Base-by-base conservation (phyloP, 2,113 vertebrate genomes). In the Amphilophus citrinellus region DNA sequence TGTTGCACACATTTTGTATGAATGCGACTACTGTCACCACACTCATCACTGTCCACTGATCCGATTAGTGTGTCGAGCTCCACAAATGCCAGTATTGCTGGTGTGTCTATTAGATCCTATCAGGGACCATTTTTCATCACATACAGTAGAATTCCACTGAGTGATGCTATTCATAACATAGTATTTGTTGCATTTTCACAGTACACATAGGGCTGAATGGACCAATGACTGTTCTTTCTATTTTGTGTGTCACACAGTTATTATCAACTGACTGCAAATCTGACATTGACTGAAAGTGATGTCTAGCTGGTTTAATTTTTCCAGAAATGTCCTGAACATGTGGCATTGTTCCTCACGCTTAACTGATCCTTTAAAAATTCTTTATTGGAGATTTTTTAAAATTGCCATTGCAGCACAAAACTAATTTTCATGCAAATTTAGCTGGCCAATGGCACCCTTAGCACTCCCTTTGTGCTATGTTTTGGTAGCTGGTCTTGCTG, bases 41-140 rank as follows among this genome's bases (percentile, higher is more conserved):
- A 79, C 61, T 47, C 66, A 75, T 77, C 61, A 59, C 32, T 39
- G 68, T 77, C 65, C 75, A n/a, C 59, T 87, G 62, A 89, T 85
- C 71, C 15, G 57, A 77, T 90, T 89, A 82, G 61, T 18, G 59
- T 14, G 42, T 39, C 42, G 20, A 32, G 32, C 56, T 35, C 30
- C 59, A 50, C 39, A 79, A 88, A 87, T 59, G 65, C 11, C 63
- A 57, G 61, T 80, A 56, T 50, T 61, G 37, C 68, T 59, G 30
- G 4, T 73, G 35, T 63, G 35, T 61, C 61, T 76, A 80, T 86
- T 75, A 76, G 63, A 85, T 85, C 73, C 50, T 56, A 79, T 88
- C 63, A 76, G 57, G 39, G 24, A 15, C 8, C 15, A 80, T 76
- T 81, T 35, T 82, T 84, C 77, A 87, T 84, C 78, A 77, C 60